Conservation (phyloP, 2,797 vertebrate species). For the Ptychadena robeensis region DNA sequence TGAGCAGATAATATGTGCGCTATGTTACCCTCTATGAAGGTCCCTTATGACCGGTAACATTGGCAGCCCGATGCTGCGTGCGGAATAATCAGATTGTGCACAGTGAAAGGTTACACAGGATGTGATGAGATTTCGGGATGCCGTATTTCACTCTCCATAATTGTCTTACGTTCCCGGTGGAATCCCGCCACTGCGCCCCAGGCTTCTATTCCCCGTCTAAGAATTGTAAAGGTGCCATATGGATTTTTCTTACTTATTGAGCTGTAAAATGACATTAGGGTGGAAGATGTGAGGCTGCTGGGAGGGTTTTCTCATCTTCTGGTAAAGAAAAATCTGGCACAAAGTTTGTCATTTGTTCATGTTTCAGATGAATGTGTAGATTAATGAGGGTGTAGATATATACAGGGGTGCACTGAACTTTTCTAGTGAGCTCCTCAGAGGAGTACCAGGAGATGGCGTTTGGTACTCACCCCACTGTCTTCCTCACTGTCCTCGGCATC, state of each 20-base stretch:
- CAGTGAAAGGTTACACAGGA: not conserved
- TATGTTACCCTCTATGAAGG: not conserved
- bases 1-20: no score
- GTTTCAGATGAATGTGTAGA: no score
- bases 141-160: not conserved
- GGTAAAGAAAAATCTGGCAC: no score
- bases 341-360: no score
- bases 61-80: no score
- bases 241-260: not conserved
- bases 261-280: constrained; percentile 1
- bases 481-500: no score
- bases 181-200: not conserved
- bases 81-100: not conserved
- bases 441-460: no score
- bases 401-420: no score
- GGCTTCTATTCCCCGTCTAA: constrained; percentile 19
- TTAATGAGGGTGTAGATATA: no score
- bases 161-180: constrained; percentile 34
- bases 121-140: not conserved
- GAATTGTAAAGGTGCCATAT: constrained; percentile 28
- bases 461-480: no score
- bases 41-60: not conserved
- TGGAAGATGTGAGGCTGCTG: not conserved
- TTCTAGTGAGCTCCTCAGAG: no score
- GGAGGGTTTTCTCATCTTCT: no score